Percentiles rank a stretch among this genome's conserved stretches.
phyloP scores from a whole-genome alignment of 1,140 invertebrate genomes.

The Megalonaias nervosa region DNA sequence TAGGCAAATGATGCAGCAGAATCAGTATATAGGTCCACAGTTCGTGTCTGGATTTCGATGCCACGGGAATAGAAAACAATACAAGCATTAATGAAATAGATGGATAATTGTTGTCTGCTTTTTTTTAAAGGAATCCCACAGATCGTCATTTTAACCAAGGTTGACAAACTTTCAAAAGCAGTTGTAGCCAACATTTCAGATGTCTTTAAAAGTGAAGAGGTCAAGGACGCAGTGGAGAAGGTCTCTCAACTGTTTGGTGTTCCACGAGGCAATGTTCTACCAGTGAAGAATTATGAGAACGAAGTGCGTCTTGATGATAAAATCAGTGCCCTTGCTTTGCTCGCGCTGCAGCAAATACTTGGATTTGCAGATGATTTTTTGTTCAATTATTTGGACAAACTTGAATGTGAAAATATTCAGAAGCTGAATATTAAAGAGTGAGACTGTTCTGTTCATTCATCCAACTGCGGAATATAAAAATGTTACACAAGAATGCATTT shows the following conservation, averaged over 20 bases:
- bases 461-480: no score
- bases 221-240: slow-evolving; percentile 14
- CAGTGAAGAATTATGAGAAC: slow-evolving; percentile 19
- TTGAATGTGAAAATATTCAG: neutral
- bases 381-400: neutral
- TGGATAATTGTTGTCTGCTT: no score
- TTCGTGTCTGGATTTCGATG: no score
- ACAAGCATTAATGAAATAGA: no score
- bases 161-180: slow-evolving; percentile 12
- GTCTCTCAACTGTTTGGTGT: slow-evolving; percentile 19
- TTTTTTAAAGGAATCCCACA: slow-evolving; percentile 12
- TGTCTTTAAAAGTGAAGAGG: slow-evolving; percentile 6
- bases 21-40: no score
- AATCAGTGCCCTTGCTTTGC: slow-evolving; percentile 11
- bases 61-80: no score
- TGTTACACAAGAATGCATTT: no score
- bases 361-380: slow-evolving; percentile 25
- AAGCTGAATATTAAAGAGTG: no score
- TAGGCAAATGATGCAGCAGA: no score
- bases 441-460: no score
- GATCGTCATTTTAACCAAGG: slow-evolving; percentile 21
- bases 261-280: slow-evolving; percentile 16
- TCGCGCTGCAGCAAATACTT: slow-evolving; percentile 3
- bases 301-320: slow-evolving; percentile 18
- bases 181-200: slow-evolving; percentile 1